These are phyloP conservation scores for Psilopsiagon aymara DNA, from an alignment of 2,113 vertebrate genomes.

Conservation along the genomic window DNA sequence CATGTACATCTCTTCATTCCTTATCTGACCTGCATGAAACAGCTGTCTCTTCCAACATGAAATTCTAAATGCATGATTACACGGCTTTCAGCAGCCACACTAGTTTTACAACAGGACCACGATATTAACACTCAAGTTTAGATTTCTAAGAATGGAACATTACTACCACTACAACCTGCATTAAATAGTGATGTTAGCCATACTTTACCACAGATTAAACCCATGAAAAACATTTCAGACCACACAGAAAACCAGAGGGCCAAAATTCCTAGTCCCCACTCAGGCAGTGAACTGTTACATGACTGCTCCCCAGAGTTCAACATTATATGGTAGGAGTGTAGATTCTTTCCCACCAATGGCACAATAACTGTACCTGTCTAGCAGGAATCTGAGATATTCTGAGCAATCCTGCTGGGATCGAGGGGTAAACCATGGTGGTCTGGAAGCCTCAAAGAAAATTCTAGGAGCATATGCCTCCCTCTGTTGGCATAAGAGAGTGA, in stretches of 20 bases:
- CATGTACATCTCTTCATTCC: neutral
- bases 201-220: neutral
- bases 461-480: slow-evolving; percentile 94
- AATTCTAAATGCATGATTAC: neutral
- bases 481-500: slow-evolving; percentile 67
- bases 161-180: neutral
- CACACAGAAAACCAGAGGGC: neutral
- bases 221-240: neutral
- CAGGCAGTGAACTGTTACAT: neutral
- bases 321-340: neutral
- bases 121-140: neutral
- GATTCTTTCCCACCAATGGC: neutral
- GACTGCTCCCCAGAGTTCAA: neutral
- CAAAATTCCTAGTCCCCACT: neutral
- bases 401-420: slow-evolving; percentile 98
- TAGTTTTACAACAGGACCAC: neutral
- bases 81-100: neutral
- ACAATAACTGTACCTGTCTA: slow-evolving; percentile 86
- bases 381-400: slow-evolving; percentile 94
- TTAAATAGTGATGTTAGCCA: neutral
- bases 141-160: neutral
- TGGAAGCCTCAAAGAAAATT: slow-evolving; percentile 92
- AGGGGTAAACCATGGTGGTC: slow-evolving; percentile 93
- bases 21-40: neutral
- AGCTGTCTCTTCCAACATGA: neutral